These are phyloP conservation scores for Dipodomys stephensi DNA, from an alignment of 2,113 vertebrate species.

Conservation along the genomic window DNA sequence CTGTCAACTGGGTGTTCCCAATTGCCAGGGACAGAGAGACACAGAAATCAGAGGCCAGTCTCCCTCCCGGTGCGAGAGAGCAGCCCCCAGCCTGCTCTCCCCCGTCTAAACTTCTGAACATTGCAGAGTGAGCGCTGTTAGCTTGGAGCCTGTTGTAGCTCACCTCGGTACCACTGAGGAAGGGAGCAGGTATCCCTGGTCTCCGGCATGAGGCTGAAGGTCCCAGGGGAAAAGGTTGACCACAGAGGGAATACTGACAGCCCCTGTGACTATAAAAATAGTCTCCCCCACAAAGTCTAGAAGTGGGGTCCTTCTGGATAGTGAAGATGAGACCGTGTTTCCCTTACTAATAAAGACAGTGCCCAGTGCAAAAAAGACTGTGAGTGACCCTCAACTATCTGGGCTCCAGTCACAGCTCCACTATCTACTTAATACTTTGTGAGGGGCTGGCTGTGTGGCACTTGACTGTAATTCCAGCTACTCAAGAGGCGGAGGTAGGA, in stretches of 20 bases:
- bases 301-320: background rate
- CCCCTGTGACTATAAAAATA: background rate
- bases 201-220: background rate
- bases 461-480: no score
- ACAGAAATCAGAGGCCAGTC: background rate
- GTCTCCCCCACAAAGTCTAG: background rate
- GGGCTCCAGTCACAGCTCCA: background rate
- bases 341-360: background rate
- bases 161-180: background rate
- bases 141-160: background rate
- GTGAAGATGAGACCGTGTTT: background rate
- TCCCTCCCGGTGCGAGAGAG: no score
- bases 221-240: background rate
- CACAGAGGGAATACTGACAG: background rate
- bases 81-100: background rate
- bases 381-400: background rate
- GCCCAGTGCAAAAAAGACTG: background rate
- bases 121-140: background rate
- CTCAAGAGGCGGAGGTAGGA: no score
- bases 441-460: no score
- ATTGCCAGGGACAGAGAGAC: background rate
- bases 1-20: background rate
- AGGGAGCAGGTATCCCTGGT: background rate
- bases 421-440: no score
- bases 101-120: background rate